These are phyloP conservation scores for Oreochromis aureus DNA, from an alignment of 2,113 vertebrate species.

Conservation along the genomic window DNA sequence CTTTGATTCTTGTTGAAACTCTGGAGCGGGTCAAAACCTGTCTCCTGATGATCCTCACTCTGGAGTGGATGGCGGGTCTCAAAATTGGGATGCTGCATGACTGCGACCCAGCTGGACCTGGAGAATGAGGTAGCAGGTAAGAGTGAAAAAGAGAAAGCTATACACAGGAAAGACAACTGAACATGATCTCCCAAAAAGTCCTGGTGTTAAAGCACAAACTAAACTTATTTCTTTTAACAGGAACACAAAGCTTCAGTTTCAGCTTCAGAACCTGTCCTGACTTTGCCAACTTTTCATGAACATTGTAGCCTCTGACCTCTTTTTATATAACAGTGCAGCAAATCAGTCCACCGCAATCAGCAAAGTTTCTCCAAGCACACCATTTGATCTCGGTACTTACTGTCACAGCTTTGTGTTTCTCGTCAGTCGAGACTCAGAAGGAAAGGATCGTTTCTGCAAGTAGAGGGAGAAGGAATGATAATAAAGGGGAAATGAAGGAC, in stretches of 20 bases:
- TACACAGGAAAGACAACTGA: not conserved
- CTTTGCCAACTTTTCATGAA: not conserved
- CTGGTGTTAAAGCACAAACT: not conserved
- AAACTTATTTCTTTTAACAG: not conserved
- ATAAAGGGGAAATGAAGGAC: not conserved
- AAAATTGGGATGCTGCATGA: slow-evolving; percentile 89
- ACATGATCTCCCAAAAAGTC: not conserved
- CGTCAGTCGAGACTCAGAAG: slow-evolving; percentile 36
- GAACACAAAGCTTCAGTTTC: not conserved
- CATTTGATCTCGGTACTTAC: slow-evolving; percentile 32
- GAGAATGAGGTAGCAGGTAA: not conserved
- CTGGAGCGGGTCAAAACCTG: slow-evolving; percentile 87
- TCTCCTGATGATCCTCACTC: slow-evolving; percentile 91
- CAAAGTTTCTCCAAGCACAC: not conserved
- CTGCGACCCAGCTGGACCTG: slow-evolving; percentile 48
- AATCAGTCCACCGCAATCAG: not conserved
- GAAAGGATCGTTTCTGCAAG: slow-evolving; percentile 24
- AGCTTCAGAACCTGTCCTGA: not conserved
- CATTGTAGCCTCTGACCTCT: not conserved
- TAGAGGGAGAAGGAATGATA: not conserved
- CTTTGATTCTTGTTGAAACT: slow-evolving; percentile 76
- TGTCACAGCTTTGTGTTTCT: slow-evolving; percentile 44
- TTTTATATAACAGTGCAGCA: not conserved
- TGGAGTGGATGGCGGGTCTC: slow-evolving; percentile 91
- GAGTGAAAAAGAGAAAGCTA: not conserved